Evolutionary conservation across 2,888 invertebrate species (phyloP), one percentile per base, ranked within the genome.

Genomic region (Abrostola tripartita): DNA sequence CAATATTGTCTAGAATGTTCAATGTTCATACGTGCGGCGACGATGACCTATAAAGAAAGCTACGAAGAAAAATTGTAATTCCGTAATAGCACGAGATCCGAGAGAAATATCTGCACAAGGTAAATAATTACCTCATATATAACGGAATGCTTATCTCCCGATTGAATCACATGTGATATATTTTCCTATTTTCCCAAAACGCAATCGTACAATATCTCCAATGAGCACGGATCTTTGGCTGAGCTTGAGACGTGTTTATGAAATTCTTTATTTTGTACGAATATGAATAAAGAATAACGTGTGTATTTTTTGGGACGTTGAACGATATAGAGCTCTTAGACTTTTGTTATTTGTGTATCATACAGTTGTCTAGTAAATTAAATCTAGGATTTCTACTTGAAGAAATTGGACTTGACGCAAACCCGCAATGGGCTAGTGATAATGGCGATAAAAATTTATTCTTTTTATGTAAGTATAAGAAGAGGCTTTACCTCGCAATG

Each of bases 141-240:
- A 55, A 62, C 47, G 44, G 40, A 61, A 42, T 49, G 56, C 47
- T 51, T 66, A 62, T 52, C 59, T 67, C 60, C 57, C 53, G 63
- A 61, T 62, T 61, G 54, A 62, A 72, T 61, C 59, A 65, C 50
- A 65, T n/a, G 61, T 54, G 61, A 71, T 61, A 59, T 60, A 73
- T 72, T 72, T 75, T 65, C 65, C 54, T 65, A 63, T 68, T 78
- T 50, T 52, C 38, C 47, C 52, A 55, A 67, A 78, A 72, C 50
- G 65, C 57, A 65, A 67, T 65, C 41, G 52, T 53, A 49, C 47
- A 67, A 66, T 61, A 63, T 68, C 57, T 67, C 56, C 53, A 63
- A 73, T 71, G 71, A 68, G 61, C 61, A 71, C 63, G 71, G 71
- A 65, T 72, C 65, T 76, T 81, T 79, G 78, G 75, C 80, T 78